Conservation (phyloP, 1,140 invertebrate genomes). For the Panonychus citri region DNA sequence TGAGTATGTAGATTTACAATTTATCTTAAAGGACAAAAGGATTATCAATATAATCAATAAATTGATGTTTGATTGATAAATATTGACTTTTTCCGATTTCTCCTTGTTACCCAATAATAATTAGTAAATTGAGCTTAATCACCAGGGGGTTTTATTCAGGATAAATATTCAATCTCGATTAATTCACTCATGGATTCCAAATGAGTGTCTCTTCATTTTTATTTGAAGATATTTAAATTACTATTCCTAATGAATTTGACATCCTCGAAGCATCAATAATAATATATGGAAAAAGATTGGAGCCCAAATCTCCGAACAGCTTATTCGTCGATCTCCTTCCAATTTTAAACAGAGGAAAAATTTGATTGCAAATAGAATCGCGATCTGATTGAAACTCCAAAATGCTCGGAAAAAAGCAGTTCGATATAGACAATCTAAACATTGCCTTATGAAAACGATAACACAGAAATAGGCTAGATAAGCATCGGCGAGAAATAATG, state of each 20-base stretch:
- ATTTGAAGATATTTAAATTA: no score
- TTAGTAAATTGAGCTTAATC: no score
- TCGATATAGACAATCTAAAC: conserved; percentile 39
- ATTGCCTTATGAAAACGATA: conserved; percentile 78
- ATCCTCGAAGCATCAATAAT: conserved; percentile 68
- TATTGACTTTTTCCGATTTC: no score
- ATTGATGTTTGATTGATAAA: no score
- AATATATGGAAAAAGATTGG: conserved; percentile 71
- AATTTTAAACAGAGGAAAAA: conserved; percentile 72
- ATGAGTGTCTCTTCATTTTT: no score
- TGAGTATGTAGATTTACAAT: no score
- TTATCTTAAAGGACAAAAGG: no score
- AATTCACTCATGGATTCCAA: no score
- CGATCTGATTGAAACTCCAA: conserved; percentile 61
- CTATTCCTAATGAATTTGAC: conserved; percentile 33
- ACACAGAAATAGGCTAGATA: conserved; percentile 79
- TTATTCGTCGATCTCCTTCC: conserved; percentile 45
- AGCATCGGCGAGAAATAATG: conserved; percentile 69
- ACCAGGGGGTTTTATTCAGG: no score
- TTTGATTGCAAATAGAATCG: conserved; percentile 71
- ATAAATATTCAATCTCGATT: no score
- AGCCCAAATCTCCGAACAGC: conserved; percentile 69
- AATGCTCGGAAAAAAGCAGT: conserved; percentile 44
- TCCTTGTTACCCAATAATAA: no score
- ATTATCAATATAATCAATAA: no score